These are phyloP conservation scores for Pteropus rufus DNA, from an alignment of 2,797 vertebrate species.

Conservation along the genomic window DNA sequence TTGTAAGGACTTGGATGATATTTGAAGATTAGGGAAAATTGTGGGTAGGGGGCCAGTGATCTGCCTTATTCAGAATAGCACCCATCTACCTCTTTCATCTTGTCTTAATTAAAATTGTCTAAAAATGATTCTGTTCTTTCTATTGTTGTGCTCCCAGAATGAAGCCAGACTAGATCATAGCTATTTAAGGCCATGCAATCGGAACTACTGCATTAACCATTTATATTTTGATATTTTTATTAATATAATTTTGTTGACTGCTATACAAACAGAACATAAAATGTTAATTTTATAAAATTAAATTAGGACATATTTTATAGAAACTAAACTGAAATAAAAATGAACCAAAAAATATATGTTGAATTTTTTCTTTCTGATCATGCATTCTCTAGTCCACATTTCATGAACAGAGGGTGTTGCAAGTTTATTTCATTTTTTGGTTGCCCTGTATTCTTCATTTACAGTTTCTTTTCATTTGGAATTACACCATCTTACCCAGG, in stretches of 20 bases:
- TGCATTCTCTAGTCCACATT: neutral
- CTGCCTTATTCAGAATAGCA: neutral
- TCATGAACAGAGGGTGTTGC: conserved; percentile 26
- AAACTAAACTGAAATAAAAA: conserved; percentile 34
- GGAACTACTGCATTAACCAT: neutral
- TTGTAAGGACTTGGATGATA: neutral
- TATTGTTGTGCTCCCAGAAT: neutral
- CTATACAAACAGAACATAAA: neutral
- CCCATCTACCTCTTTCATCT: neutral
- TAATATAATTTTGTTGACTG: neutral
- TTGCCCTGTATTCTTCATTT: neutral
- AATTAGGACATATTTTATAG: neutral
- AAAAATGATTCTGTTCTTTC: neutral
- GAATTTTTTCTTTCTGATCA: neutral
- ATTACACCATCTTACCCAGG: neutral
- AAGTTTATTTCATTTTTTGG: neutral
- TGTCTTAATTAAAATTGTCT: neutral
- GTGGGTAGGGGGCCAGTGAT: neutral
- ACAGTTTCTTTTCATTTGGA: neutral
- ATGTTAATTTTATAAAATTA: neutral
- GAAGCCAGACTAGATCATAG: neutral
- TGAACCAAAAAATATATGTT: neutral
- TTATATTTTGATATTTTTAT: neutral
- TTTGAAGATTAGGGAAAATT: conserved; percentile 17
- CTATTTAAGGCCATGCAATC: neutral